Evolutionary conservation across 2,113 vertebrate species (phyloP), one percentile per base, ranked within the genome.

Genomic region (Acanthochromis polyacanthus): DNA sequence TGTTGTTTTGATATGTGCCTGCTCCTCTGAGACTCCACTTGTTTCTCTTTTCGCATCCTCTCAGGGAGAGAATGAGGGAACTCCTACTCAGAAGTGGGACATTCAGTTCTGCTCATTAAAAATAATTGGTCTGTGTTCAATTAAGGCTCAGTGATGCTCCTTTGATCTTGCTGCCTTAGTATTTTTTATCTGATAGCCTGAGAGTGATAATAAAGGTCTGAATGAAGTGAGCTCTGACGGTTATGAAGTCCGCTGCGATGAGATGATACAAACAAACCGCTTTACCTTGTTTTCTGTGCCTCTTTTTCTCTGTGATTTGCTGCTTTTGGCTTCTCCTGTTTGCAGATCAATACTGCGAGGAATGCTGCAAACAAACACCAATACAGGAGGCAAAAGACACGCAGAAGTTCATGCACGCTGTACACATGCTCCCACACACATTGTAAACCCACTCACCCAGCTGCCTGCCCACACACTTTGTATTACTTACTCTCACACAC

Each of bases 51-150:
- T 68, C 30, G n/a, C 0, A 2, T 65, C 55, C 60, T 81, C 28
- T 56, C 51, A 60, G 30, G 40, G 53, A 64, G 36, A 65, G 61
- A 81, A 80, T 64, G 51, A 84, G 75, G 84, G 56, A 92, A 86
- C 75, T 85, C 91, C 83, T 79, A 36, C 67, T 78, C 46, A 82
- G 74, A 92, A 92, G 81, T 90, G 81, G 81, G 78, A 70, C 62
- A 14, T 78, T 85, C 50, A 28, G 70, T 61, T 81, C 78, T 82
- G 62, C 85, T 93, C 90, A 90, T 91, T 93, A 92, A 92, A 92
- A 92, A 89, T 92, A 92, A 93, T 92, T 91, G 84, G 89, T 78
- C 84, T 89, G 85, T 78, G 74, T 89, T 92, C 87, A 92, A 88
- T 92, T 90, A 83, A 85, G 71, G 73, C 73, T 79, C 71, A 67